phyloP scores from a whole-genome alignment of 2,113 vertebrate genomes.

The Hypanus sabinus region DNA sequence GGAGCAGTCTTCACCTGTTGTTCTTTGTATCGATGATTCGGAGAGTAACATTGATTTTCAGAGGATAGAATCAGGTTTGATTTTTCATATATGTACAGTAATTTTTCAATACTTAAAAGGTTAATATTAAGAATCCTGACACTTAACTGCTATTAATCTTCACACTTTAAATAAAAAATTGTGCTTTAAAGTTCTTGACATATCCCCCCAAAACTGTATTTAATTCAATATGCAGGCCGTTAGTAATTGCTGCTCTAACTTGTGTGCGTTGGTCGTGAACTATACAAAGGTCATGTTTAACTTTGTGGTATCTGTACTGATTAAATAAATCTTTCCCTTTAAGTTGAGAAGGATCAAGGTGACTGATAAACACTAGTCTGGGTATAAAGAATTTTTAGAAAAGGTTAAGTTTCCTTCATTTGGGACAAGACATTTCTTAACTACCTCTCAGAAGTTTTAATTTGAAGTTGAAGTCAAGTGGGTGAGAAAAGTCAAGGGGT shows the following conservation, averaged over 20 bases:
- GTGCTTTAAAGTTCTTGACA: neutral
- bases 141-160: neutral
- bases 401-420: neutral
- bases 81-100: slow-evolving; percentile 23
- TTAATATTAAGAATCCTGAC: neutral
- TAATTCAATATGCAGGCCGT: neutral
- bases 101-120: neutral
- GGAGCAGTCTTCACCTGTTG: neutral
- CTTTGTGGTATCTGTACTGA: neutral
- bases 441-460: too few relatives aligned
- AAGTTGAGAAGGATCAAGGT: neutral
- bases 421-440: neutral
- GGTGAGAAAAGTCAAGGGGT: too few relatives aligned
- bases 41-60: slow-evolving; percentile 11
- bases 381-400: neutral
- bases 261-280: neutral
- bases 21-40: neutral
- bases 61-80: slow-evolving; percentile 12
- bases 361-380: neutral
- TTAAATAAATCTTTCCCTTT: neutral
- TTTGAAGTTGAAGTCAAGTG: too few relatives aligned
- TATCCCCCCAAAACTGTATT: neutral
- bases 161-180: neutral
- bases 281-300: neutral
- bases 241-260: neutral